Evolutionary conservation across 2,888 invertebrate species (phyloP).

Genomic region (Pyrochroa serraticornis): DNA sequence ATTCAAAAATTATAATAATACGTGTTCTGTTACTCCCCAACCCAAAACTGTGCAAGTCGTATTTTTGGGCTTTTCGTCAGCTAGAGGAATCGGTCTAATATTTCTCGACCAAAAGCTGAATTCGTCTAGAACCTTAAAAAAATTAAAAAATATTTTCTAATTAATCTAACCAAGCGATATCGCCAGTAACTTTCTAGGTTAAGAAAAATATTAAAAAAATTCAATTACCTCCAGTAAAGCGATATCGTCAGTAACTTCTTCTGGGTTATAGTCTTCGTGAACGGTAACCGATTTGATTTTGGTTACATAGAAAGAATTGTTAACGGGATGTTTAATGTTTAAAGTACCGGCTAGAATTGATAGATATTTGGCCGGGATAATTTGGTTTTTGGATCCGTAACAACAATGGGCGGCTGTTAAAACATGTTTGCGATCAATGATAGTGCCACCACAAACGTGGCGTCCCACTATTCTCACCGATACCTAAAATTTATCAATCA

Average conservation of each 20-base stretch:
- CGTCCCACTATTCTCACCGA: conserved; percentile 22
- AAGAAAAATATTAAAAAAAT: conserved; percentile 1
- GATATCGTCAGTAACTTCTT: conserved; percentile 24
- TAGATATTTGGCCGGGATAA: conserved; percentile 10
- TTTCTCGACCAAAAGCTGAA: not conserved
- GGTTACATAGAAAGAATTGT: conserved; percentile 6
- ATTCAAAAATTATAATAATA: not conserved
- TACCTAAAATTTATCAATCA: conserved; percentile 19
- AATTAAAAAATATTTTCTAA: no score
- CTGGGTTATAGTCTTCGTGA: conserved; percentile 12
- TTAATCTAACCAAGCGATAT: no score
- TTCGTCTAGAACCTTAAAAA: not conserved
- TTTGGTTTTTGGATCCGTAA: conserved; percentile 15
- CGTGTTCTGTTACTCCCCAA: not conserved
- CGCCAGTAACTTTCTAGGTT: conserved; percentile 13
- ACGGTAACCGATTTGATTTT: conserved; percentile 5
- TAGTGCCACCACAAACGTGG: conserved; percentile 34
- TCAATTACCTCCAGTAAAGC: conserved; percentile 25
- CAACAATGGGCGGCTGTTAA: conserved; percentile 37
- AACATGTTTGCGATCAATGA: conserved; percentile 25
- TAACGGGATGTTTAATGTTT: conserved; percentile 3
- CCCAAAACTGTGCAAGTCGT: not conserved
- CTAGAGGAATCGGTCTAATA: not conserved
- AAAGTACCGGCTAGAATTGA: conserved; percentile 24
- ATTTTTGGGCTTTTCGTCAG: not conserved